Evolutionary conservation across 2,888 invertebrate genomes (phyloP).

Genomic region (Lasioglossum zephyrum): DNA sequence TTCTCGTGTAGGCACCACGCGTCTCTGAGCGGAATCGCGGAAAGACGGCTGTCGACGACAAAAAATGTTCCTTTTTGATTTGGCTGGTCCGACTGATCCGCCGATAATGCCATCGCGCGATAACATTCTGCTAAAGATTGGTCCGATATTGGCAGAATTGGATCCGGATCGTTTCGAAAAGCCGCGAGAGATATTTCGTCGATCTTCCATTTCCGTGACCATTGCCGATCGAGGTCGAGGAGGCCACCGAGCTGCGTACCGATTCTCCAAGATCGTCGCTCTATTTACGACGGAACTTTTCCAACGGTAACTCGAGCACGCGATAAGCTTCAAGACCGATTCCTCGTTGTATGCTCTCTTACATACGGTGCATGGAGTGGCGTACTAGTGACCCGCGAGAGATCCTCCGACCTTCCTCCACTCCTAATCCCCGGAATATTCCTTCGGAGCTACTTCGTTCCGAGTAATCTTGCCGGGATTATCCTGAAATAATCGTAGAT

Average conservation of each 20-base stretch:
- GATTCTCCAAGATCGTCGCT: conserved; percentile 24
- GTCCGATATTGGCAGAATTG: conserved; percentile 47
- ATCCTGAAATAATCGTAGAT: conserved; percentile 61
- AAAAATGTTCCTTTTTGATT: not conserved
- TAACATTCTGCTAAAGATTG: conserved; percentile 57
- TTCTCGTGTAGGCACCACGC: not conserved
- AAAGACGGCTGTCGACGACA: not conserved
- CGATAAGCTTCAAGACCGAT: conserved; percentile 54
- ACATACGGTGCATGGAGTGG: conserved; percentile 36
- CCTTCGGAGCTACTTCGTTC: conserved; percentile 36
- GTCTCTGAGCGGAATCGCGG: not conserved
- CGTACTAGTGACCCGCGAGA: conserved; percentile 35
- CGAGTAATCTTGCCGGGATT: conserved; percentile 39
- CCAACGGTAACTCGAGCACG: conserved; percentile 45
- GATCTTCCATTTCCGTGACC: conserved; percentile 41
- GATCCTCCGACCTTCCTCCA: conserved; percentile 25
- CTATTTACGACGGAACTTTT: conserved; percentile 61
- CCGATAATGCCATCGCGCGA: conserved; percentile 36
- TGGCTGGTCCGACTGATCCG: not conserved
- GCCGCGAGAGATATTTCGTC: conserved; percentile 56
- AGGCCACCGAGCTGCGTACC: not conserved
- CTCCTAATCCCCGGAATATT: conserved; percentile 49
- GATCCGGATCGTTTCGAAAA: conserved; percentile 49
- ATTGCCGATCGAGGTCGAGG: not conserved
- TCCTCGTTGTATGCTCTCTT: conserved; percentile 29